A percentile compares a stretch with the other conserved stretches of the same genome.
These are phyloP conservation scores for Opisthocomus hoazin DNA, from an alignment of 2,113 vertebrate species.

Conservation along the genomic window DNA sequence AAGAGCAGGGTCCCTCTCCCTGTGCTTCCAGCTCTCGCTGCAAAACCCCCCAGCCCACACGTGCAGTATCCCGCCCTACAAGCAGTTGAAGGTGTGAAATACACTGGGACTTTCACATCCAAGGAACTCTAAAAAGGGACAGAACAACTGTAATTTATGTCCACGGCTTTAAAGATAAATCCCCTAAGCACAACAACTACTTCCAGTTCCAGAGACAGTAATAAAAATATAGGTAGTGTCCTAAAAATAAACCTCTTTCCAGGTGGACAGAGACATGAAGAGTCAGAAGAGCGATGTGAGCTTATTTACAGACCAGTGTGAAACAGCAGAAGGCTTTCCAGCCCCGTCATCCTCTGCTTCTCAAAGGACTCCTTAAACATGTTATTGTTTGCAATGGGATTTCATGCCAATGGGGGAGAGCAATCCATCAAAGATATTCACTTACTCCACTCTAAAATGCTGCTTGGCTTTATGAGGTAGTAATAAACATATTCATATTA, in stretches of 20 bases:
- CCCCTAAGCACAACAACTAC: neutral
- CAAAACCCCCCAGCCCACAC: neutral
- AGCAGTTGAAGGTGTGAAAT: neutral
- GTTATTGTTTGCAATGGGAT: neutral
- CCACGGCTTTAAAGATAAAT: neutral
- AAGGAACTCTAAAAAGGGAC: neutral
- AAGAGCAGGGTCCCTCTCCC: neutral
- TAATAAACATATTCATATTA: constrained; percentile 28
- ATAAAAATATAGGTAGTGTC: neutral
- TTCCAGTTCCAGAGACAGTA: neutral
- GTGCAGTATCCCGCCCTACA: no score
- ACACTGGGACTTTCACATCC: neutral
- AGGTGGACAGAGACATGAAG: neutral
- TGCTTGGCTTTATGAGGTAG: constrained; percentile 22
- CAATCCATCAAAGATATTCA: constrained; percentile 1
- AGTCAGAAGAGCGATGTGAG: neutral
- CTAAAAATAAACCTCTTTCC: neutral
- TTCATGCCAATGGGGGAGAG: constrained; percentile 20
- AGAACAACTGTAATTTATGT: neutral
- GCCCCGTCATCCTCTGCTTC: neutral
- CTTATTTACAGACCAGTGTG: neutral
- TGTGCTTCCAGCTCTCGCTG: neutral
- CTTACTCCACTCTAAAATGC: constrained; percentile 8
- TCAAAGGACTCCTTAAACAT: neutral
- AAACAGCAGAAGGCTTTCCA: neutral